These are phyloP conservation scores for Drosophila melanogaster DNA, from an alignment of 1,140 invertebrate species.

Conservation along the genomic window Release_6_plus_ISO1_MT NT_033777.3:16161501-16162000, in stretches of 20 bases:
- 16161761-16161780: background rate
- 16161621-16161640: background rate
- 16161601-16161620: background rate
- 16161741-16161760: background rate
- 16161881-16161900: background rate
- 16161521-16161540: conserved; percentile 28
- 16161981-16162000: conserved; percentile 56
- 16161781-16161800: background rate
- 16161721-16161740: background rate
- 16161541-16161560: conserved; percentile 31
- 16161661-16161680: background rate
- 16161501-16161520: conserved; percentile 45
- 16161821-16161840: conserved; percentile 22
- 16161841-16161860: conserved; percentile 2
- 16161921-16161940: conserved; percentile 22
- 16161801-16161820: background rate
- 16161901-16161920: conserved; percentile 12
- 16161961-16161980: conserved; percentile 16
- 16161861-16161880: conserved; percentile 6
- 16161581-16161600: conserved; percentile 30
- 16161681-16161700: too few relatives aligned
- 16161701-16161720: too few relatives aligned
- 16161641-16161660: background rate
- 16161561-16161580: conserved; percentile 41
- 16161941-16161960: conserved; percentile 18